Percentiles rank a stretch among this genome's conserved stretches.
phyloP scores from a whole-genome alignment of 2,888 invertebrate species.

The Thera britannica region DNA sequence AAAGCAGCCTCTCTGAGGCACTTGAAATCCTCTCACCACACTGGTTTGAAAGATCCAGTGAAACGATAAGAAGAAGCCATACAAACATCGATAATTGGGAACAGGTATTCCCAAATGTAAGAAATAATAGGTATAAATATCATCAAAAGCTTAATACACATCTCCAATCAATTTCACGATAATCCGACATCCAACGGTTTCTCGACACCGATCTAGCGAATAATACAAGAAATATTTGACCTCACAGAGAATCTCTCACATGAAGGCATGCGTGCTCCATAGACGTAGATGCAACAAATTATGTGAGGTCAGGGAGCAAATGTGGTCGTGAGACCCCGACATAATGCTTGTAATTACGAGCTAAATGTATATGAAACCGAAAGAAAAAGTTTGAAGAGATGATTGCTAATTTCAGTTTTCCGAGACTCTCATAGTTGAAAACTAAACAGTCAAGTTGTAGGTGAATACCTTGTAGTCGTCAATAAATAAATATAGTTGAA shows the following conservation, averaged over 20 bases:
- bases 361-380: background rate
- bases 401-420: no score
- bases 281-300: slow-evolving; percentile 42
- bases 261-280: slow-evolving; percentile 10
- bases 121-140: background rate
- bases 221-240: slow-evolving; percentile 26
- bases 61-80: background rate
- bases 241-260: slow-evolving; percentile 27
- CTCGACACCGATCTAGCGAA: slow-evolving; percentile 5
- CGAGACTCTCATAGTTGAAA: no score
- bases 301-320: slow-evolving; percentile 52
- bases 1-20: no score
- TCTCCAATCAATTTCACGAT: slow-evolving; percentile 14
- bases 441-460: no score
- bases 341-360: slow-evolving; percentile 8
- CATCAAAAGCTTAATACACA: slow-evolving; percentile 9
- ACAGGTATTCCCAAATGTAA: no score
- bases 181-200: slow-evolving; percentile 18
- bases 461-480: no score
- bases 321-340: slow-evolving; percentile 23
- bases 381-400: background rate
- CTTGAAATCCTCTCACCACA: no score
- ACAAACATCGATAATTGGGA: no score
- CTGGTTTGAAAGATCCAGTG: no score
- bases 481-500: background rate